Base-by-base conservation (phyloP, 2,888 invertebrate species). In the Drosophila aldrichi region DNA sequence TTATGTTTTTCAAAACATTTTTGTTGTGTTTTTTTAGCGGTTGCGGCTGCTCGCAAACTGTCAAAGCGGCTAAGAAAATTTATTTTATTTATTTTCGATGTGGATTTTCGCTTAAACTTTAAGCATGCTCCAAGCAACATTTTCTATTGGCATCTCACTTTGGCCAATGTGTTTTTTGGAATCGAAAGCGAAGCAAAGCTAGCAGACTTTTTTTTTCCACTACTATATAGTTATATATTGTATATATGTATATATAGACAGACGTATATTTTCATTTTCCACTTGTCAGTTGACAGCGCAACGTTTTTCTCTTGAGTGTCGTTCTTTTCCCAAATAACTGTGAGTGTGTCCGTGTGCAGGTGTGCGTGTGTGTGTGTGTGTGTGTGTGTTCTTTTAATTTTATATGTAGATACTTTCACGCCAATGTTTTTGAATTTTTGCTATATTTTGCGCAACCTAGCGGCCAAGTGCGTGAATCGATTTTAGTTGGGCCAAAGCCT, bases 401-500 rank as follows among this genome's bases (percentile, higher is more conserved):
- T 61, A 62, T 69, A n/a, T n/a, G n/a, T n/a, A 70, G 75, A 77
- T 79, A 58, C 67, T 67, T 79, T 77, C 65, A 74, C 65, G 66
- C 57, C 58, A 70, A 75, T 64, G 67, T 70, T 71, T 72, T 72
- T 59, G 36, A 67, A 54, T 58, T 68, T 68, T 68, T 49, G 60
- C 52, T 79, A 89, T 75, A 79, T 83, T 87, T 84, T 84, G 73
- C 66, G 66, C 72, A 77, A 84, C 68, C 73, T 81, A 66, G 63
- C 65, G 52, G 51, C 62, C 74, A 67, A 78, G 83, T 80, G 83
- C 81, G 81, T 83, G 69, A 70, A 82, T 67, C 55, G 69, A 67
- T 72, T 90, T 90, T 82, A 90, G 90, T 90, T 79, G 87, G 91
- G 89, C 89, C 85, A 87, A 85, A 90, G 87, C 85, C 90, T 90